Evolutionary conservation across 2,888 invertebrate species (phyloP).

Genomic region (Eupelmus urozonus): DNA sequence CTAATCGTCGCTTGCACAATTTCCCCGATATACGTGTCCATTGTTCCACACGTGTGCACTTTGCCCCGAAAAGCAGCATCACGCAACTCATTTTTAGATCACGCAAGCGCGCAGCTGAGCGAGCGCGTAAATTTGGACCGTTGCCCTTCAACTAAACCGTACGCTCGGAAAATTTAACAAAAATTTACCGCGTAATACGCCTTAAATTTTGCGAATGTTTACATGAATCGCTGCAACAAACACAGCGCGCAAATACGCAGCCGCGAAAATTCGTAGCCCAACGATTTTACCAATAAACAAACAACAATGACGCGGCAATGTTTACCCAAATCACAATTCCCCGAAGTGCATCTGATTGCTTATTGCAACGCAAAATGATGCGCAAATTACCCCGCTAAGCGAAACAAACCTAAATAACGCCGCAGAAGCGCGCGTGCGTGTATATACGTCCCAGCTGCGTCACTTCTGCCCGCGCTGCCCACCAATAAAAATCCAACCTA

Average conservation of each 20-base stretch:
- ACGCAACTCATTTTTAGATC: slow-evolving; percentile 33
- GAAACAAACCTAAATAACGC: no score
- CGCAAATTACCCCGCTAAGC: background rate
- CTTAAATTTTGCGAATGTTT: slow-evolving; percentile 19
- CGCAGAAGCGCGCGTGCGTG: slow-evolving; percentile 33
- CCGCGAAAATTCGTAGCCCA: no score
- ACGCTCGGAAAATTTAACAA: no score
- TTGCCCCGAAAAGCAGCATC: slow-evolving; percentile 1
- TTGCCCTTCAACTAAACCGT: no score
- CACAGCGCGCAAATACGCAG: no score
- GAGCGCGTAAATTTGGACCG: slow-evolving; percentile 4
- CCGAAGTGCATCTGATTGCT: background rate
- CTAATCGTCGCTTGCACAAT: background rate
- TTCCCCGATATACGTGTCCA: background rate
- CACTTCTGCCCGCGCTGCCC: slow-evolving; percentile 36
- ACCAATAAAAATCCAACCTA: slow-evolving; percentile 25
- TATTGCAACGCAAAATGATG: background rate
- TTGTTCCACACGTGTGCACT: background rate
- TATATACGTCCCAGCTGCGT: slow-evolving; percentile 1
- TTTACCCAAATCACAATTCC: background rate
- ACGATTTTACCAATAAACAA: no score
- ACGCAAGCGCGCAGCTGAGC: background rate
- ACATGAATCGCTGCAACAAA: slow-evolving; percentile 31
- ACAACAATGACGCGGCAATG: no score
- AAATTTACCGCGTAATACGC: background rate